Percentiles rank a stretch among this genome's conserved stretches.
These are phyloP conservation scores for Drosophila borealis DNA, from an alignment of 2,888 invertebrate genomes.

Conservation along the genomic window DNA sequence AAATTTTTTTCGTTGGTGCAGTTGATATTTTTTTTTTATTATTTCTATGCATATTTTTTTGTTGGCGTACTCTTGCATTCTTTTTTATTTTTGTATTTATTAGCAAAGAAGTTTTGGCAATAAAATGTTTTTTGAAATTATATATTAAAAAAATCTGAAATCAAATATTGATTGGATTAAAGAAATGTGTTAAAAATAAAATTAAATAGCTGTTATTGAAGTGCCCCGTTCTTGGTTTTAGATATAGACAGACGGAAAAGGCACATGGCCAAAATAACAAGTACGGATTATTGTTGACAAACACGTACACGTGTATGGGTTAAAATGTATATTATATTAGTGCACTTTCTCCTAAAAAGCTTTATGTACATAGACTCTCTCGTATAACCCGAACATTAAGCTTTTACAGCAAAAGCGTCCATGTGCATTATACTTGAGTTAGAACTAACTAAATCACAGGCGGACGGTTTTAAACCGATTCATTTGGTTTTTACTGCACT, in stretches of 20 bases:
- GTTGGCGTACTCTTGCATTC: slow-evolving; percentile 64
- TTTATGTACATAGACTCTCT: neutral
- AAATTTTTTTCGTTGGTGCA: slow-evolving; percentile 65
- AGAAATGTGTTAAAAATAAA: slow-evolving; percentile 74
- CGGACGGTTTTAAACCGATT: neutral
- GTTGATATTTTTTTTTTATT: slow-evolving; percentile 61
- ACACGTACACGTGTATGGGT: neutral
- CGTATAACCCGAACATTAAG: neutral
- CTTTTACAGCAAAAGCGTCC: neutral
- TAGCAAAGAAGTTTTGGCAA: slow-evolving; percentile 83
- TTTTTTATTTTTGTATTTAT: slow-evolving; percentile 70
- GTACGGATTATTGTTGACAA: slow-evolving; percentile 12
- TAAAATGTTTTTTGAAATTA: slow-evolving; percentile 85
- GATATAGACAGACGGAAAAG: slow-evolving; percentile 8
- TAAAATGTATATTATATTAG: slow-evolving; percentile 8
- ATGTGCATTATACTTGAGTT: neutral
- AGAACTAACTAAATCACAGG: neutral
- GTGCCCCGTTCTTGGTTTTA: slow-evolving; percentile 14
- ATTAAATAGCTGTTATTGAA: slow-evolving; percentile 31
- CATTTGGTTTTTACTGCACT: neutral
- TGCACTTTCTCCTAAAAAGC: neutral
- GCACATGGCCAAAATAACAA: slow-evolving; percentile 3
- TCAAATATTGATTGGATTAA: slow-evolving; percentile 84
- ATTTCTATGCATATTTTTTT: slow-evolving; percentile 65
- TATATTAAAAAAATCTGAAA: slow-evolving; percentile 85